Percentiles rank a stretch among this genome's conserved stretches.
phyloP scores from a whole-genome alignment of 1,140 invertebrate species.

The Eueides isabella region DNA sequence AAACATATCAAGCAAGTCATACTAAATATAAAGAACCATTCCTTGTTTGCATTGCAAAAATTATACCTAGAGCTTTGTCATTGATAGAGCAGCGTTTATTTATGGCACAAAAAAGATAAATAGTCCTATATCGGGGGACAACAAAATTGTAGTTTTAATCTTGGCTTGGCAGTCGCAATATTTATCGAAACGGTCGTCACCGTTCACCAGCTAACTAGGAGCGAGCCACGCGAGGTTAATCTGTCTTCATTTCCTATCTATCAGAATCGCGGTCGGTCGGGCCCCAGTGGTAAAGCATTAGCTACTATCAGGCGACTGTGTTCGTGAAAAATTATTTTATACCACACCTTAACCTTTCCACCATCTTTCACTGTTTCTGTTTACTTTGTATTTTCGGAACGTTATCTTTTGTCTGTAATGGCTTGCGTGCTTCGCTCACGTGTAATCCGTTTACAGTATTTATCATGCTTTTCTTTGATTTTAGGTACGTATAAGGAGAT shows the following conservation, averaged over 20 bases:
- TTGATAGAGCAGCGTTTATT: constrained; percentile 5
- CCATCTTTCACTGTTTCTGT: constrained; percentile 63
- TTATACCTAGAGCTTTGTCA: background rate
- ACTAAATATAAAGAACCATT: background rate
- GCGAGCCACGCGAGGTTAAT: constrained; percentile 76
- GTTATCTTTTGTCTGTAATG: constrained; percentile 70
- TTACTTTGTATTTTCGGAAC: constrained; percentile 70
- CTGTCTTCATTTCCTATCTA: constrained; percentile 81
- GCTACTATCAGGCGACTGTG: constrained; percentile 68
- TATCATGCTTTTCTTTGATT: constrained; percentile 68
- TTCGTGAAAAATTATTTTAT: constrained; percentile 78
- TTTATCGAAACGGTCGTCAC: constrained; percentile 47
- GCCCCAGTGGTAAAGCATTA: constrained; percentile 70
- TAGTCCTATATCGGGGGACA: constrained; percentile 6
- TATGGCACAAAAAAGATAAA: constrained; percentile 16
- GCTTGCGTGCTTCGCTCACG: constrained; percentile 64
- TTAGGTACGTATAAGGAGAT: constrained; percentile 64
- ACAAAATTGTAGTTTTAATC: constrained; percentile 21
- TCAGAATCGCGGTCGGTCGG: constrained; percentile 65
- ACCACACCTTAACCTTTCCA: constrained; percentile 70
- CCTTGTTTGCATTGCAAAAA: constrained; percentile 4
- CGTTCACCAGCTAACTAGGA: constrained; percentile 49
- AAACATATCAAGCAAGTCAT: background rate
- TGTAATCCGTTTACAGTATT: constrained; percentile 65
- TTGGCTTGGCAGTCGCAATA: constrained; percentile 35